Evolutionary conservation across 2,888 invertebrate species (phyloP), one percentile per base, ranked within the genome.

Genomic region (Idaea aversata): DNA sequence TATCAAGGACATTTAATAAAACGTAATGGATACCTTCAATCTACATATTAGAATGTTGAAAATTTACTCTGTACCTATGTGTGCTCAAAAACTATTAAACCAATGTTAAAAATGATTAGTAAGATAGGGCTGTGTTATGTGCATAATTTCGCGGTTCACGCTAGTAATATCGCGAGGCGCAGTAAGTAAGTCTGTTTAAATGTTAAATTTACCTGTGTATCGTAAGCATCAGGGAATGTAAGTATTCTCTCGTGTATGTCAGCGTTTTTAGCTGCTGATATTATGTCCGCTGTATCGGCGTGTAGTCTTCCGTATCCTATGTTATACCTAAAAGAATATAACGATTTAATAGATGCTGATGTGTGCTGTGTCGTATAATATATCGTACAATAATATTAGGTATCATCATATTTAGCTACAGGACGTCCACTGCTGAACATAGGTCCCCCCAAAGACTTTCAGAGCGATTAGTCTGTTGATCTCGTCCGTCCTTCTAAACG

Each of bases 231-330:
- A 0, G 99, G 98, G 88, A 99, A 99, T n/a, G 96, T 94, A 0
- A 97, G 89, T 69, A 99, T 99, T 80, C 95, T 95, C 58, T 98
- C 97, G 82, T 99, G 99, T 75, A 99, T 99, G 79, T 99, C 99
- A 0, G 99, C 99, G 72, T 96, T 96, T 78, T 95, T 95, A 0
- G 99, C 98, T 10, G 99, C 98, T 47, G 96, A 95, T 72, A 98
- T 96, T 2, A 99, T 94, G 77, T 98, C 98, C 4, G 95, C 95
- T 15, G 97, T 95, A 0, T 94, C 88, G 0, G 99, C 97, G 15
- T 94, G 94, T 59, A 97, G 93, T 72, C 96, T 94, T 0, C 99
- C 99, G 84, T 99, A 99, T 75, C 97, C 96, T 72, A 99, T 99
- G 85, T 99, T 99, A 83, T 98, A 99, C 74, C 96, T 96, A 79